phyloP scores from a whole-genome alignment of 2,797 vertebrate genomes.

The Amblyopsis hoosieri region DNA sequence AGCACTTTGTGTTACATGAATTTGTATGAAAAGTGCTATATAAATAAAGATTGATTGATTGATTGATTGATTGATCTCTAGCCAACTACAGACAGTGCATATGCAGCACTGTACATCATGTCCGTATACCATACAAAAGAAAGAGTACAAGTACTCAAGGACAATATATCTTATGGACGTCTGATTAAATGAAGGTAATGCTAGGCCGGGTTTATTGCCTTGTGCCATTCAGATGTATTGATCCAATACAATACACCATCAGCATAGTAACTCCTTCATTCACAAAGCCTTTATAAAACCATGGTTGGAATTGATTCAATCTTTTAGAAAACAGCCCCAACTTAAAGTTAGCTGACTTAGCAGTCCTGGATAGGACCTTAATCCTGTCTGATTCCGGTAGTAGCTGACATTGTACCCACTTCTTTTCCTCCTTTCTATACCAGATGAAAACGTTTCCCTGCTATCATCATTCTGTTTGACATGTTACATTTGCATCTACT shows the following conservation, averaged over 20 bases:
- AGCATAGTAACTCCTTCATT: too few species aligned
- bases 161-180: constrained; percentile 51
- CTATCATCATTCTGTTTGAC: constrained; percentile 28
- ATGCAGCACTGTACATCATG: constrained; percentile 22
- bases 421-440: constrained; percentile 35
- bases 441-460: constrained; percentile 48
- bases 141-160: constrained; percentile 8
- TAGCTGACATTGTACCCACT: constrained; percentile 50
- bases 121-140: constrained; percentile 30
- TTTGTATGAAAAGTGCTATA: too few species aligned
- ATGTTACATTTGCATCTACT: constrained; percentile 15
- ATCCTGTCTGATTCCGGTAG: constrained; percentile 53
- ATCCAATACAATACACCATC: constrained; percentile 31
- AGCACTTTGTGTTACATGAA: too few species aligned
- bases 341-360: too few species aligned
- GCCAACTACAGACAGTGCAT: too few species aligned
- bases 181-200: constrained; percentile 54
- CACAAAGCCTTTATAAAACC: not conserved
- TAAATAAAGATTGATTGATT: too few species aligned
- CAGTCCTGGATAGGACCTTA: too few species aligned
- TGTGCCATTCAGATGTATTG: constrained; percentile 62
- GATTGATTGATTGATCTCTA: too few species aligned
- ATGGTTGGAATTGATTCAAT: constrained; percentile 3
- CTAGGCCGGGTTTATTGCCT: constrained; percentile 57
- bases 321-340: constrained; percentile 5